Conservation (phyloP, 2,113 vertebrate species). For the Speoplatyrhinus poulsoni region DNA sequence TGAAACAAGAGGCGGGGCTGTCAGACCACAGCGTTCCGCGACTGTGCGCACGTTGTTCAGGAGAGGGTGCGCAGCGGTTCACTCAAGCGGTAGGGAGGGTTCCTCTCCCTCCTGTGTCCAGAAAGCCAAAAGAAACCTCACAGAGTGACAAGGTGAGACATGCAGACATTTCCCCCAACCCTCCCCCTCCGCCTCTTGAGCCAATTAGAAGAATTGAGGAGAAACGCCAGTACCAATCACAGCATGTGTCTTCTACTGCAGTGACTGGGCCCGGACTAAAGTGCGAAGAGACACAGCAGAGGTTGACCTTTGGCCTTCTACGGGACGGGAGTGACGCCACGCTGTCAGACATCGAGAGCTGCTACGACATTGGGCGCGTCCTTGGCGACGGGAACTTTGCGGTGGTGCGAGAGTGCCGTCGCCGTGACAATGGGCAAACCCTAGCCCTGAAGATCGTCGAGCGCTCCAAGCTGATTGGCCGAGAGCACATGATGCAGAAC, state of each 20-base stretch:
- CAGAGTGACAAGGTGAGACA: slow-evolving; percentile 31
- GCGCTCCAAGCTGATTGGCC: slow-evolving; percentile 88
- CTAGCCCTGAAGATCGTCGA: slow-evolving; percentile 94
- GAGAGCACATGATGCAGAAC: slow-evolving; percentile 94
- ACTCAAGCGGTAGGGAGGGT: slow-evolving; percentile 33
- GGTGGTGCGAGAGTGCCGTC: slow-evolving; percentile 85
- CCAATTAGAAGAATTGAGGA: slow-evolving; percentile 30
- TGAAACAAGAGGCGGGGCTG: slow-evolving; percentile 25
- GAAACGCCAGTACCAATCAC: slow-evolving; percentile 18
- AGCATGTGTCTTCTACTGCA: slow-evolving; percentile 22
- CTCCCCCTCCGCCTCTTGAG: slow-evolving; percentile 12
- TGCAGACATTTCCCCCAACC: neutral
- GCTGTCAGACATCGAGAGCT: slow-evolving; percentile 77
- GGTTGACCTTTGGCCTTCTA: slow-evolving; percentile 28
- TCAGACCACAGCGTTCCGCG: slow-evolving; percentile 23
- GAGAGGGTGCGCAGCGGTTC: slow-evolving; percentile 19
- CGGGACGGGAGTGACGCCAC: slow-evolving; percentile 46
- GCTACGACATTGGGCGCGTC: slow-evolving; percentile 85
- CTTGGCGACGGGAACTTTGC: slow-evolving; percentile 97
- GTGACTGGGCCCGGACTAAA: slow-evolving; percentile 20
- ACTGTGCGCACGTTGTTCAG: slow-evolving; percentile 64
- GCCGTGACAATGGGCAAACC: slow-evolving; percentile 69
- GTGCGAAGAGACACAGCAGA: slow-evolving; percentile 12
- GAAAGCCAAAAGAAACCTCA: slow-evolving; percentile 45
- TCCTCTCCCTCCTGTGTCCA: slow-evolving; percentile 62